Evolutionary conservation across 1,140 invertebrate genomes (phyloP).

Genomic region (Cotesia glomerata): DNA sequence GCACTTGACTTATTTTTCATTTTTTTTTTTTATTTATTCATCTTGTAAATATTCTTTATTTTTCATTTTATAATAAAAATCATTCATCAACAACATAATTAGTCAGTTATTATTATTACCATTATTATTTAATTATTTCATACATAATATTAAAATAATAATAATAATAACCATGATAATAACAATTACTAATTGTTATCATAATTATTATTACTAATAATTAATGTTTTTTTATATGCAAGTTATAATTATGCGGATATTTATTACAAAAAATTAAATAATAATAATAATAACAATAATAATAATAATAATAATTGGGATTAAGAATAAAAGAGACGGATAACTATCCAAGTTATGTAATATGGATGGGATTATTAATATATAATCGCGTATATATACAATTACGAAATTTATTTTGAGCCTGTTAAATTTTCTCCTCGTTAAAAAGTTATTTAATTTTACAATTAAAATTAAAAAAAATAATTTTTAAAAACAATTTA

Average conservation of each 20-base stretch:
- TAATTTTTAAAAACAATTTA: not conserved
- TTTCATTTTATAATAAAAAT: slow-evolving; percentile 66
- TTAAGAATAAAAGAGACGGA: slow-evolving; percentile 9
- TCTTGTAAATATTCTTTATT: slow-evolving; percentile 66
- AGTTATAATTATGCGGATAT: slow-evolving; percentile 64
- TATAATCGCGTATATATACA: slow-evolving; percentile 62
- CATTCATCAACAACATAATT: slow-evolving; percentile 66
- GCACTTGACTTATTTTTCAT: slow-evolving; percentile 12
- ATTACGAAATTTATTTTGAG: slow-evolving; percentile 57
- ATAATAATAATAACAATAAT: not conserved
- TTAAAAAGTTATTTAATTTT: slow-evolving; percentile 15
- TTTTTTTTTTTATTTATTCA: slow-evolving; percentile 33
- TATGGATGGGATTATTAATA: slow-evolving; percentile 39
- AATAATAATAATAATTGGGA: no score
- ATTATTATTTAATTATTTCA: slow-evolving; percentile 25
- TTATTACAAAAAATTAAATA: slow-evolving; percentile 49
- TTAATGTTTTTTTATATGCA: slow-evolving; percentile 29
- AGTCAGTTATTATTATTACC: slow-evolving; percentile 61
- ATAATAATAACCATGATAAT: slow-evolving; percentile 8
- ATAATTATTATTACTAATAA: slow-evolving; percentile 23
- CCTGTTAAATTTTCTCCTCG: slow-evolving; percentile 50
- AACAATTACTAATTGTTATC: slow-evolving; percentile 20
- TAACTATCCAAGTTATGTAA: slow-evolving; percentile 36
- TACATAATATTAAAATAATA: not conserved
- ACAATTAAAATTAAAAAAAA: slow-evolving; percentile 33